Evolutionary conservation across 2,113 vertebrate genomes (phyloP).

Genomic region (Cavia aperea): DNA sequence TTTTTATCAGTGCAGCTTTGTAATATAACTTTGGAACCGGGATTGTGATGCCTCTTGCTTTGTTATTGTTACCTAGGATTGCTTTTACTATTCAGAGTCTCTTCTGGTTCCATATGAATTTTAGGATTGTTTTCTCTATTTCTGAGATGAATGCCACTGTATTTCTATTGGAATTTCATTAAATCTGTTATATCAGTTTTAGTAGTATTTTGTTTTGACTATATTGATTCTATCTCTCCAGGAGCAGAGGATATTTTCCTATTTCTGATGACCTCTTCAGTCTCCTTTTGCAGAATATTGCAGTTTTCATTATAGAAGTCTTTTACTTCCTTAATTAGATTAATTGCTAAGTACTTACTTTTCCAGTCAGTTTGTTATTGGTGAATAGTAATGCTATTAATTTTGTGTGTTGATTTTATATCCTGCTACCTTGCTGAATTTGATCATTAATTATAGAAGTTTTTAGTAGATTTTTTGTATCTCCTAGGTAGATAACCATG

Average conservation of each 20-base stretch:
- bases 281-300: background rate
- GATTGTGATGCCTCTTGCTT: background rate
- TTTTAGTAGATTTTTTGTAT: background rate
- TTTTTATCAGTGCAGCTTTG: background rate
- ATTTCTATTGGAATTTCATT: background rate
- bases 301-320: background rate
- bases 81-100: background rate
- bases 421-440: background rate
- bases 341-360: background rate
- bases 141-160: background rate
- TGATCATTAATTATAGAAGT: background rate
- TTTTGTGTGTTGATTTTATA: background rate
- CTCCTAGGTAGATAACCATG: background rate
- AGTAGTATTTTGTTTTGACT: background rate
- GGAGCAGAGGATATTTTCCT: background rate
- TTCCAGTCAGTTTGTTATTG: background rate
- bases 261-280: background rate
- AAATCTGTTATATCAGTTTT: background rate
- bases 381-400: background rate
- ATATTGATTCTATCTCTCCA: background rate
- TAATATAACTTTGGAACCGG: background rate
- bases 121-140: background rate
- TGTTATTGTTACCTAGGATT: background rate
- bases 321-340: background rate
- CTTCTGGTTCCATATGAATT: background rate